phyloP scores from a whole-genome alignment of 2,113 vertebrate species.

The Dissostichus mawsoni region DNA sequence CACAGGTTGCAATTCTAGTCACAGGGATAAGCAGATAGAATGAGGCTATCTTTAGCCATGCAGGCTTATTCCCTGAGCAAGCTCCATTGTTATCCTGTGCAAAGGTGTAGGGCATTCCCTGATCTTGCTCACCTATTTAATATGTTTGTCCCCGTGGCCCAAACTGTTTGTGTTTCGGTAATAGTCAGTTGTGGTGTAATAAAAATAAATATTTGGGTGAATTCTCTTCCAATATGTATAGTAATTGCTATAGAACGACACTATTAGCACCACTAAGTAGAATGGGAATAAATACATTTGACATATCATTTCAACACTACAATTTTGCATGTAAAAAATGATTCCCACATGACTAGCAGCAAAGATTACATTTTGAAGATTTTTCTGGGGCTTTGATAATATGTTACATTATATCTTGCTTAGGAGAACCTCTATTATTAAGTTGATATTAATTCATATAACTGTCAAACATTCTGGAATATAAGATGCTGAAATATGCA shows the following conservation, averaged over 20 bases:
- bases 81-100: slow-evolving; percentile 70
- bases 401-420: no score
- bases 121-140: slow-evolving; percentile 16
- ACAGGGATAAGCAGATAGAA: slow-evolving; percentile 80
- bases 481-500: neutral
- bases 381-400: no score
- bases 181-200: neutral
- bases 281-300: neutral
- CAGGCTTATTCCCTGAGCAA: slow-evolving; percentile 71
- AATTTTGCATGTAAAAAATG: neutral
- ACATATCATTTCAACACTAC: neutral
- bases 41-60: slow-evolving; percentile 80
- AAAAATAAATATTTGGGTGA: neutral
- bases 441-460: neutral
- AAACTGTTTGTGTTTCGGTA: slow-evolving; percentile 20
- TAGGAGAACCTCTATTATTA: no score
- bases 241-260: neutral
- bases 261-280: no score
- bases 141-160: slow-evolving; percentile 33
- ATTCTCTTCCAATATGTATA: neutral
- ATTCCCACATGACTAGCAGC: neutral
- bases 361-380: neutral
- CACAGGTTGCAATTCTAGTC: slow-evolving; percentile 39
- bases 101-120: slow-evolving; percentile 36
- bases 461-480: neutral